These are phyloP conservation scores for Vicugna pacos DNA, from an alignment of 2,113 vertebrate genomes.

Conservation along the genomic window DNA sequence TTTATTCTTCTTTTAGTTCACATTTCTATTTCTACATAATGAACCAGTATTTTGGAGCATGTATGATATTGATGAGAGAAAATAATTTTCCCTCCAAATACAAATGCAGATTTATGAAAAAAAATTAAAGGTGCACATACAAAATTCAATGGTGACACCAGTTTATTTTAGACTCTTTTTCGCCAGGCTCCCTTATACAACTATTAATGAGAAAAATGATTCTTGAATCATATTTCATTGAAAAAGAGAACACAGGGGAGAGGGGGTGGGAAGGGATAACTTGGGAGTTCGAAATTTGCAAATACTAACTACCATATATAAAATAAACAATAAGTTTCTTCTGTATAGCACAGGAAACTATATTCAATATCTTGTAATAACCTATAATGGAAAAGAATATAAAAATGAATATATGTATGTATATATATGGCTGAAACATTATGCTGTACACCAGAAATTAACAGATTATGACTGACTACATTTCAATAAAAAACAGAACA, in stretches of 20 bases:
- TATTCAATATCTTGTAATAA: no score
- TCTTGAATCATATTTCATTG: conserved; percentile 13
- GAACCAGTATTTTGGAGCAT: not conserved
- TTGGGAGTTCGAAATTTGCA: no score
- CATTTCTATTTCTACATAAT: conserved; percentile 29
- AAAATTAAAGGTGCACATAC: not conserved
- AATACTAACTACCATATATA: no score
- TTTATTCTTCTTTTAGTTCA: conserved; percentile 30
- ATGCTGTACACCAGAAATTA: no score
- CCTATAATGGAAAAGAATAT: no score
- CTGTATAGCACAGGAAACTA: no score
- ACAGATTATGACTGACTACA: no score
- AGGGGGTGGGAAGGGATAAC: no score
- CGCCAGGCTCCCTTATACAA: not conserved
- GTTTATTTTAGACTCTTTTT: conserved; percentile 37
- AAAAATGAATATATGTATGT: no score
- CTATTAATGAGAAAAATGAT: conserved; percentile 44
- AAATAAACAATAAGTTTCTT: no score
- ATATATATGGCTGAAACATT: no score
- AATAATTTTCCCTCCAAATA: conserved; percentile 10
- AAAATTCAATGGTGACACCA: conserved; percentile 12
- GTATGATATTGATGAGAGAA: not conserved
- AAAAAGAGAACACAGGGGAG: not conserved
- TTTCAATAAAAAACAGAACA: not conserved
- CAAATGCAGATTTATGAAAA: conserved; percentile 7